These are phyloP conservation scores for Chrysochloris asiatica DNA, from an alignment of 2,113 vertebrate species.

Conservation along the genomic window DNA sequence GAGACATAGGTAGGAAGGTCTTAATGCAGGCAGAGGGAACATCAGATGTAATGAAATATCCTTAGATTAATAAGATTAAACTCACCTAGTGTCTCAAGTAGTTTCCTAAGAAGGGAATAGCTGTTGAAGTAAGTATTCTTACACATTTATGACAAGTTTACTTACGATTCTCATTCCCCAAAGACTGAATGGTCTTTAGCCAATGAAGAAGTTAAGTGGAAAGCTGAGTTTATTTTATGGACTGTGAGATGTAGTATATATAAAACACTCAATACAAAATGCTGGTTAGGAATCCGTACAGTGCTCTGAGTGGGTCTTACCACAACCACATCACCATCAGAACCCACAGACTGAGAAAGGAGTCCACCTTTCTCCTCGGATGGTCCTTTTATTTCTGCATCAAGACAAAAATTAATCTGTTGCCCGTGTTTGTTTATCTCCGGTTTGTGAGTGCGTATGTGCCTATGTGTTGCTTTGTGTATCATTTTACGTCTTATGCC, in stretches of 20 bases:
- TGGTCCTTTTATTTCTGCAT: neutral
- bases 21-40: accelerated
- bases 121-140: accelerated
- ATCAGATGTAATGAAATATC: neutral
- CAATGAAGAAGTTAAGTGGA: neutral
- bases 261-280: accelerated
- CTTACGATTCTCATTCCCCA: neutral
- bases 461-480: too few species aligned
- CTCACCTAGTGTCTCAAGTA: neutral
- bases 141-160: neutral
- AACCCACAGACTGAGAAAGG: accelerated
- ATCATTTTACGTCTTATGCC: too few species aligned
- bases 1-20: too few species aligned
- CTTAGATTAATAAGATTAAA: too few species aligned
- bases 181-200: neutral
- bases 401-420: neutral
- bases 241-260: too few species aligned
- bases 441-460: accelerated
- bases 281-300: too few species aligned
- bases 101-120: neutral
- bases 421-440: neutral
- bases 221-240: too few species aligned
- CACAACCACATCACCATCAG: accelerated
- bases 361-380: neutral
- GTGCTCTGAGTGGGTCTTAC: too few species aligned